Evolutionary conservation across 2,888 invertebrate species (phyloP).

Genomic region (Sthenelais limicola): DNA sequence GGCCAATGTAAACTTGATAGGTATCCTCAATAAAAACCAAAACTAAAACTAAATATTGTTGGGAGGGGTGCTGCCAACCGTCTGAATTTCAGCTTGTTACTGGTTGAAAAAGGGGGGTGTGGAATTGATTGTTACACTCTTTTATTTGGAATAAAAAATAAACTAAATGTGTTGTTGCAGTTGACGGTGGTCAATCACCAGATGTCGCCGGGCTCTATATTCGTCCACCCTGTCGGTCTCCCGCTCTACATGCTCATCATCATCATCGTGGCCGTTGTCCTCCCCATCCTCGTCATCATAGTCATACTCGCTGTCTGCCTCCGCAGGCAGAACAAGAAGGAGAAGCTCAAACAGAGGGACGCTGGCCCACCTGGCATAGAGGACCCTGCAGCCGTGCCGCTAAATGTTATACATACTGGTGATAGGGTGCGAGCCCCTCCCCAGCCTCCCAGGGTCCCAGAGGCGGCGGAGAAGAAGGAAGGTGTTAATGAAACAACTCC

Average conservation of each 20-base stretch:
- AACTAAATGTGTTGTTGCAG: not conserved
- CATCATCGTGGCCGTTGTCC: conserved; percentile 64
- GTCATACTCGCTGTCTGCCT: conserved; percentile 64
- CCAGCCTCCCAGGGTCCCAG: no score
- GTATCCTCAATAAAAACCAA: no score
- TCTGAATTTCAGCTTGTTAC: no score
- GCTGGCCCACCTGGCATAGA: conserved; percentile 3
- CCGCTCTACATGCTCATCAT: conserved; percentile 62
- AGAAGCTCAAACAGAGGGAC: not conserved
- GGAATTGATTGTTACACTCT: no score
- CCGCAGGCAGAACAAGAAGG: conserved; percentile 50
- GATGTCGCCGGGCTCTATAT: conserved; percentile 33
- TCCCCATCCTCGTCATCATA: conserved; percentile 65
- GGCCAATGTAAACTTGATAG: no score
- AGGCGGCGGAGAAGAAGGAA: no score
- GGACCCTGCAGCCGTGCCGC: conserved; percentile 6
- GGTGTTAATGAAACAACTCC: no score
- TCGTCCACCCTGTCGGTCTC: no score
- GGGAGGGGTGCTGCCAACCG: no score
- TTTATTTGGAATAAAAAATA: no score
- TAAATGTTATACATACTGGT: not conserved
- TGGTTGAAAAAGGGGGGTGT: no score
- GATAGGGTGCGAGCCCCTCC: not conserved
- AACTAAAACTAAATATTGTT: no score
- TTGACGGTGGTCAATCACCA: not conserved